Conservation (phyloP, 2,888 invertebrate species). For the Brachypterus glaber region DNA sequence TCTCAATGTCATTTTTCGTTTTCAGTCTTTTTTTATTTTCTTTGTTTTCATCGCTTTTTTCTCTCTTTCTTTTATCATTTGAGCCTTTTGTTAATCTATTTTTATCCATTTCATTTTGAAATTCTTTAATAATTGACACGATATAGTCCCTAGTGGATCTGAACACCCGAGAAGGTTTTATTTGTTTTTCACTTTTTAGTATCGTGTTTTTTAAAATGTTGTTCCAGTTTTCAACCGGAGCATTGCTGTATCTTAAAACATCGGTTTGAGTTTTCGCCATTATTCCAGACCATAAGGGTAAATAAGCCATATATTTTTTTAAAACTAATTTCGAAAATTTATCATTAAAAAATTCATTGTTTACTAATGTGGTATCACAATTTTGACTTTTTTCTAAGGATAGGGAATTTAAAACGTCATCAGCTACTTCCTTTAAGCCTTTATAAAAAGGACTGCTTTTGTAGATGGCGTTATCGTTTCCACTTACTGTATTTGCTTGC, state of each 20-base stretch:
- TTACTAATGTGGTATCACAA: too few species aligned
- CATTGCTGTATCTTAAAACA: conserved; percentile 6
- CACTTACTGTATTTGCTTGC: too few species aligned
- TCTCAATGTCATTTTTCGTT: too few species aligned
- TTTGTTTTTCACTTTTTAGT: conserved; percentile 6
- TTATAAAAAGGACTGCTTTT: too few species aligned
- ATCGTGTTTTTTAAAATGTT: conserved; percentile 5
- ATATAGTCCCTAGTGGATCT: conserved; percentile 1
- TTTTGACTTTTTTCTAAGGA: too few species aligned
- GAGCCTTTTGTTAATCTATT: conserved; percentile 1
- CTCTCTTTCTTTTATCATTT: too few species aligned
- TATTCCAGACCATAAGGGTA: conserved; percentile 7
- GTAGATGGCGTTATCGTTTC: too few species aligned
- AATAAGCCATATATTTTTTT: conserved; percentile 8
- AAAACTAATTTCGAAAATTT: conserved; percentile 1
- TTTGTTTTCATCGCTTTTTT: too few species aligned
- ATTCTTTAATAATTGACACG: conserved; percentile 7
- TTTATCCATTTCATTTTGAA: background rate
- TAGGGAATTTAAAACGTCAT: too few species aligned
- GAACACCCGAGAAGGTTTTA: conserved; percentile 1
- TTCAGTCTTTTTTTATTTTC: too few species aligned
- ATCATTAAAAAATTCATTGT: too few species aligned
- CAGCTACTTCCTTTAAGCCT: too few species aligned
- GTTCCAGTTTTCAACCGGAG: conserved; percentile 6
- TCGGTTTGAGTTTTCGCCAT: background rate